Conservation (phyloP, 2,797 vertebrate genomes). For the Spinus olivaceus region DNA sequence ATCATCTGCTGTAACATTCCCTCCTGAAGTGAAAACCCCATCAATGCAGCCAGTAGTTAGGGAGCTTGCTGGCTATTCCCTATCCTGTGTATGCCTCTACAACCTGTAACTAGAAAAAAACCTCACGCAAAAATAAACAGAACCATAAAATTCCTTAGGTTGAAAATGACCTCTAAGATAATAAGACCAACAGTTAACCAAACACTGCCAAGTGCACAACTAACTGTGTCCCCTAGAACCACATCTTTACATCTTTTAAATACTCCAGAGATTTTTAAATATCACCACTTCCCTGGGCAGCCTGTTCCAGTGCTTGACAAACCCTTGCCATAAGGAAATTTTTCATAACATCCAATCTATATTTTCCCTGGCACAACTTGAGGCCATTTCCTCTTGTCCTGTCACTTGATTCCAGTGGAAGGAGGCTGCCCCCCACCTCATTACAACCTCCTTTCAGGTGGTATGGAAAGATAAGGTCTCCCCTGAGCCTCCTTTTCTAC, state of each 20-base stretch:
- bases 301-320: neutral
- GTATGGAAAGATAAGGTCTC: accelerated
- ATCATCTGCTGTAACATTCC: neutral
- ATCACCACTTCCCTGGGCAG: neutral
- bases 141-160: neutral
- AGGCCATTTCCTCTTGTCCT: neutral
- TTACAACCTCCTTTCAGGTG: neutral
- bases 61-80: neutral
- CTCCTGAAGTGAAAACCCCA: neutral
- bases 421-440: neutral
- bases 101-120: neutral
- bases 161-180: neutral
- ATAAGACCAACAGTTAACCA: neutral
- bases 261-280: neutral
- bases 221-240: neutral
- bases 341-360: neutral
- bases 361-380: neutral
- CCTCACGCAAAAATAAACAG: neutral
- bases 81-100: neutral
- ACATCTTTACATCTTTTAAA: neutral
- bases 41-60: neutral
- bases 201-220: neutral
- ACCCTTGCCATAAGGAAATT: neutral
- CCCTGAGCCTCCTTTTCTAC: neutral
- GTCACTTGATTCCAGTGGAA: neutral